A percentile compares a stretch with the other conserved stretches of the same genome.
These are phyloP conservation scores for Lordiphosa stackelbergi DNA, from an alignment of 1,140 invertebrate genomes.

Conservation along the genomic window DNA sequence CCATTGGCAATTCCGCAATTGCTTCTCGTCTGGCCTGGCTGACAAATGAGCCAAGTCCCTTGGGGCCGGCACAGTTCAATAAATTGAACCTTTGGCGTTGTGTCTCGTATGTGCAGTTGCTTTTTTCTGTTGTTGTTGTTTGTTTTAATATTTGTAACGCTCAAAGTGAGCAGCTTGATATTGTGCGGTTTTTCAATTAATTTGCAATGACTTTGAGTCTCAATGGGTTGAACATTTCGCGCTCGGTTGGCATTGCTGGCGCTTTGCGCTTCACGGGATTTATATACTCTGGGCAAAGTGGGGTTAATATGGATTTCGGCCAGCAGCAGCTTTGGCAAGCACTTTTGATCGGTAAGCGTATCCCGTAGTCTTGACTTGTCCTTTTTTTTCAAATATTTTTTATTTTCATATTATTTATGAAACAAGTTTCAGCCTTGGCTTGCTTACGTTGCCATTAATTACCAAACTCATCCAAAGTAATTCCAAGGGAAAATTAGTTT, in stretches of 20 bases:
- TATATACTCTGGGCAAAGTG: too few species aligned
- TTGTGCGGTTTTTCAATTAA: conserved; percentile 33
- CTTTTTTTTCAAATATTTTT: neutral
- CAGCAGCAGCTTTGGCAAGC: too few species aligned
- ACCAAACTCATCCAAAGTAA: conserved; percentile 73
- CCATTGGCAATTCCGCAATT: neutral
- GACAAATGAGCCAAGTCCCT: conserved; percentile 14
- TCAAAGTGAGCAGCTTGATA: conserved; percentile 6
- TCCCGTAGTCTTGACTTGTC: too few species aligned
- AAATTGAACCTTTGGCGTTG: conserved; percentile 10
- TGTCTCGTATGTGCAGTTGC: neutral
- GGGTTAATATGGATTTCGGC: too few species aligned
- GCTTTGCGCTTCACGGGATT: neutral
- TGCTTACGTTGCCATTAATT: conserved; percentile 59
- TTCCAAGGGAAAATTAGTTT: conserved; percentile 72
- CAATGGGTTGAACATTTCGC: conserved; percentile 24
- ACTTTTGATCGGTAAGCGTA: too few species aligned
- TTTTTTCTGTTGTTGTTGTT: too few species aligned
- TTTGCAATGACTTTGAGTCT: conserved; percentile 38
- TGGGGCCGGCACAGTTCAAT: neutral
- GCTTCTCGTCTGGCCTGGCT: conserved; percentile 1
- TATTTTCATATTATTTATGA: conserved; percentile 16
- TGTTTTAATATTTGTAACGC: neutral
- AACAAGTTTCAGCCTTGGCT: conserved; percentile 8
- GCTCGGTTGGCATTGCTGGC: conserved; percentile 8